A percentile compares a stretch with the other conserved stretches of the same genome.
phyloP scores from a whole-genome alignment of 2,888 invertebrate genomes.

The Hirtodrosophila confusa region DNA sequence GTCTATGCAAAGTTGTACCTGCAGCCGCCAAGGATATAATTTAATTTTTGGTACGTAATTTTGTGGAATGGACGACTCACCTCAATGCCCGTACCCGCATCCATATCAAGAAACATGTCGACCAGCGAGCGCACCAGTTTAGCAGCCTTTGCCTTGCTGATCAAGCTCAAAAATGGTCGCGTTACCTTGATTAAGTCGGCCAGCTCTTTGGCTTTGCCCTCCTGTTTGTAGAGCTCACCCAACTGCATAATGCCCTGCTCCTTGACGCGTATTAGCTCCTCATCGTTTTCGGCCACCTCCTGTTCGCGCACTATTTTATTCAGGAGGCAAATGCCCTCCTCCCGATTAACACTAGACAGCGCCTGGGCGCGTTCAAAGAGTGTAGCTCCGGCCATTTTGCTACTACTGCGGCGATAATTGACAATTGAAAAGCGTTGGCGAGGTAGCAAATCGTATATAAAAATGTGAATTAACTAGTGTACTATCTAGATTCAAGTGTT shows the following conservation, averaged over 20 bases:
- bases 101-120: conserved; percentile 98
- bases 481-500: conserved; percentile 34
- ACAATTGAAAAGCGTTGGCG: conserved; percentile 34
- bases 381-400: conserved; percentile 94
- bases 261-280: conserved; percentile 95
- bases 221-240: conserved; percentile 95
- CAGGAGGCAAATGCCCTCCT: conserved; percentile 90
- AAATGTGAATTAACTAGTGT: conserved; percentile 30
- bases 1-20: conserved; percentile 95
- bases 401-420: conserved; percentile 56
- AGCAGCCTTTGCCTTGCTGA: conserved; percentile 99
- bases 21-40: background rate
- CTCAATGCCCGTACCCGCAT: conserved; percentile 97
- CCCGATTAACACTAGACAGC: conserved; percentile 89
- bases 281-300: conserved; percentile 91
- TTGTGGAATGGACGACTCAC: conserved; percentile 42
- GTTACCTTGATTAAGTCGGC: conserved; percentile 97
- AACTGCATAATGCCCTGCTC: conserved; percentile 97
- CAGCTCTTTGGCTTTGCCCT: conserved; percentile 95
- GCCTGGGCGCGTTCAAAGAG: conserved; percentile 94
- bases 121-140: conserved; percentile 98
- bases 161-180: conserved; percentile 96
- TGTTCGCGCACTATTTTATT: conserved; percentile 92
- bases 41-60: too few relatives aligned
- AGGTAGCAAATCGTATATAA: conserved; percentile 22